Conservation (phyloP, 2,113 vertebrate genomes). For the Chaetops frenatus region DNA sequence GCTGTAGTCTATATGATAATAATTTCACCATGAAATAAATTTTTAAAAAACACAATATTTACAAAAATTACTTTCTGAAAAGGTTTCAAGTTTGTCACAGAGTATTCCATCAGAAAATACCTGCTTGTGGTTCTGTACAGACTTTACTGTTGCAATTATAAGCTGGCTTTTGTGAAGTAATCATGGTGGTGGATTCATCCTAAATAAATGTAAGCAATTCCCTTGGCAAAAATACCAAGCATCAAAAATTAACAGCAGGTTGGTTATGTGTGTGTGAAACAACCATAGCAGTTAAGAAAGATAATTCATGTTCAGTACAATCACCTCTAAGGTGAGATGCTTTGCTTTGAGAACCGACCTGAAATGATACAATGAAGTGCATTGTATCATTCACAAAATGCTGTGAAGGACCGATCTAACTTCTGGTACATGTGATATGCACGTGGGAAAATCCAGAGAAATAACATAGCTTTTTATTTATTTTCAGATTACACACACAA, state of each 20-base stretch:
- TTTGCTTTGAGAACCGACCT: neutral
- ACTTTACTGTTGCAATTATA: neutral
- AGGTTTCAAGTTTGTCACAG: neutral
- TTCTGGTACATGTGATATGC: neutral
- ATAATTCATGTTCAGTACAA: neutral
- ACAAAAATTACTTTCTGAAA: neutral
- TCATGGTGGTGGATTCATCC: accelerated
- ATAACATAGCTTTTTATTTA: neutral
- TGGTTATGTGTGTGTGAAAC: neutral
- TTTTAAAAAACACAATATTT: neutral
- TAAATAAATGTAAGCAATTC: neutral
- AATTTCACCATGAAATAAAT: neutral
- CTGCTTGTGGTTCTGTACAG: neutral
- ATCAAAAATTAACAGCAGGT: neutral
- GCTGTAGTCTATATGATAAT: neutral
- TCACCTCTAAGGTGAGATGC: neutral
- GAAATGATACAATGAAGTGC: neutral
- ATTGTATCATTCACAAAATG: neutral
- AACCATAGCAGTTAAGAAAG: neutral
- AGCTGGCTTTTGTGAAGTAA: neutral
- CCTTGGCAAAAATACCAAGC: neutral
- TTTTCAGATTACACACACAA: neutral
- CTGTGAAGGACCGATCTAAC: neutral
- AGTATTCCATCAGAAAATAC: neutral
- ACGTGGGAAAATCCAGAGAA: neutral